These are phyloP conservation scores for Ennomos fuscantarius DNA, from an alignment of 2,888 invertebrate species.

Conservation along the genomic window DNA sequence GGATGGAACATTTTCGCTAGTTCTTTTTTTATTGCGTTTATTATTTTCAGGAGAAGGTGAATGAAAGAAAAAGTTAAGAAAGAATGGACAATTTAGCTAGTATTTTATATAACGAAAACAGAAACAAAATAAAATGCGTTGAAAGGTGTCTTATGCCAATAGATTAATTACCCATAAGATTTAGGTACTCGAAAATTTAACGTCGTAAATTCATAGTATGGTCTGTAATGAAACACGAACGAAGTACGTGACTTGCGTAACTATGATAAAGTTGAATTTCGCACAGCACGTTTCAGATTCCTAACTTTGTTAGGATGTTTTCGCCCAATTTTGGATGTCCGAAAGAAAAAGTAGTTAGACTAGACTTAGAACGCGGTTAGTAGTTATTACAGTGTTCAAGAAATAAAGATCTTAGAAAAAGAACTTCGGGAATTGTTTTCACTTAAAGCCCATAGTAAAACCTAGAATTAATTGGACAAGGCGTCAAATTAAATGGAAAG, in stretches of 20 bases:
- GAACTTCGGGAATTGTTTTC: not conserved
- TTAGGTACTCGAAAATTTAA: not conserved
- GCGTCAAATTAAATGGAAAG: not conserved
- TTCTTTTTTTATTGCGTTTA: no score
- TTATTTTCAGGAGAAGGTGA: no score
- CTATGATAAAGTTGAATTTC: constrained; percentile 51
- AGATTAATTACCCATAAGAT: no score
- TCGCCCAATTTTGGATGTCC: constrained; percentile 59
- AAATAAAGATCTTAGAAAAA: not conserved
- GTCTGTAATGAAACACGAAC: constrained; percentile 35
- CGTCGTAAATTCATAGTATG: constrained; percentile 45
- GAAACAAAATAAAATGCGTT: no score
- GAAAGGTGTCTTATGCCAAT: no score
- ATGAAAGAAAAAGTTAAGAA: no score
- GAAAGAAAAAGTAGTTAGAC: constrained; percentile 41
- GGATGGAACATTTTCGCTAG: no score
- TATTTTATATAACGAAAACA: no score
- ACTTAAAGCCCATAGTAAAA: not conserved
- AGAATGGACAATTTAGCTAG: no score
- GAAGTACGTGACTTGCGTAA: constrained; percentile 59
- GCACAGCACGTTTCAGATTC: constrained; percentile 56
- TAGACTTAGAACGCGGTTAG: constrained; percentile 11
- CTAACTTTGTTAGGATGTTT: constrained; percentile 61
- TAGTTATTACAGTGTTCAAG: constrained; percentile 10
- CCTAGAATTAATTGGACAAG: not conserved